phyloP scores from a whole-genome alignment of 2,113 vertebrate genomes.

The Dasypus novemcinctus region DNA sequence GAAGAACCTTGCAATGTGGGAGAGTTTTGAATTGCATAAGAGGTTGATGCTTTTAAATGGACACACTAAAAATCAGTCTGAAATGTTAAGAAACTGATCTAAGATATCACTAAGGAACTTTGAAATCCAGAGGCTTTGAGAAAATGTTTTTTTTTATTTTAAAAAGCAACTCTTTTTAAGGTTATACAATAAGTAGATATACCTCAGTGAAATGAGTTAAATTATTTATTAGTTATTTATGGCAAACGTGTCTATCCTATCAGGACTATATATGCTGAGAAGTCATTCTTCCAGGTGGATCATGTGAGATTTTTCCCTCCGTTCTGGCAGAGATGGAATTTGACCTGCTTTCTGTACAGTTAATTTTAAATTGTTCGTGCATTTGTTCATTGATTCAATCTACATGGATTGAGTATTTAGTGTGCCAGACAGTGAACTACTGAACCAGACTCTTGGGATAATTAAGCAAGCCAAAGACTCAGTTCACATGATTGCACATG shows the following conservation, averaged over 20 bases:
- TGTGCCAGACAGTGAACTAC: slow-evolving; percentile 53
- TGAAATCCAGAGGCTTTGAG: neutral
- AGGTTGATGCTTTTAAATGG: neutral
- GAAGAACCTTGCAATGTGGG: neutral
- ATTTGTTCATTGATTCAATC: slow-evolving; percentile 51
- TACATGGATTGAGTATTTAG: slow-evolving; percentile 63
- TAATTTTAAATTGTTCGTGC: slow-evolving; percentile 57
- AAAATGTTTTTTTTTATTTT: neutral
- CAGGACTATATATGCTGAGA: neutral
- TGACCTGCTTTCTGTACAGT: slow-evolving; percentile 15
- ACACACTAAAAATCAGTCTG: neutral
- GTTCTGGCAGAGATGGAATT: neutral
- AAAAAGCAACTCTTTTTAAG: neutral
- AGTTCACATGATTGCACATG: slow-evolving; percentile 53
- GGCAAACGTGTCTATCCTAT: neutral
- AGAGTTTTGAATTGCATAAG: neutral
- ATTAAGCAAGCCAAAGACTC: slow-evolving; percentile 56
- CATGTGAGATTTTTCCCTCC: neutral
- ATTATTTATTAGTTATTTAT: neutral
- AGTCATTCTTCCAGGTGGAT: neutral
- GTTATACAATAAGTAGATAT: neutral
- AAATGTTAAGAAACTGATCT: neutral
- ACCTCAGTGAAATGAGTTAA: neutral
- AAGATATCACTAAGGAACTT: neutral
- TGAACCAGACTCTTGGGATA: slow-evolving; percentile 57